Evolutionary conservation across 2,888 invertebrate genomes (phyloP), one percentile per base, ranked within the genome.

Genomic region (Erebia aethiops): DNA sequence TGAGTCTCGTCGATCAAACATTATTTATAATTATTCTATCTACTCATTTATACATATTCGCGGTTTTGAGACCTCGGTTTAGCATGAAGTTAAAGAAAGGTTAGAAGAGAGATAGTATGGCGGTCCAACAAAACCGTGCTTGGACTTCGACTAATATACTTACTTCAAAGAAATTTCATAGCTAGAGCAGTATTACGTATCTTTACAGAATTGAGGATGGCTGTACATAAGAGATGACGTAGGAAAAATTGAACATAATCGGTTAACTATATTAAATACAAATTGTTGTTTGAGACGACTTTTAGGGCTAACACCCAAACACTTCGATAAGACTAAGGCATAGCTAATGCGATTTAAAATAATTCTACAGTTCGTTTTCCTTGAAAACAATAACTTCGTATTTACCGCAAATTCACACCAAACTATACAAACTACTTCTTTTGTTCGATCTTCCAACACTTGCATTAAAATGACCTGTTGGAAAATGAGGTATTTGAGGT

Each of bases 381-480:
- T 16, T 60, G 14, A 62, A 49, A 62, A 62, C 26, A n/a, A 41
- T 41, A 54, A 41, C 64, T 64, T 54, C 64, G 54, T 54, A 46
- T 41, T 46, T 11, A 57, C 41, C 16, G 14, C 21, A 10, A 18
- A 4, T 26, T 66, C 56, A 18, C 66, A 66, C 66, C 66, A 26
- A 66, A 56, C 56, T 46, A 57, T 14, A 52, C 16, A 41, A 18
- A 57, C 56, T 66, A 66, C 46, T 66, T 66, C 66, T 57, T 56
- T 56, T 62, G 62, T 62, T 66, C 56, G 3, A 56, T 65, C 65
- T 57, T 66, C 56, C 43, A 66, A 66, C 43, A 65, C 65, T 65
- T 65, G 14, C 56, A 65, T 66, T 66, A 66, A 66, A 66, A 66
- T n/a, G 66, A 66, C 66, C 66, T 66, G 66, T 43, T 14, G 66